Evolutionary conservation across 2,113 vertebrate genomes (phyloP).

Genomic region (Planiliza haematocheilus): DNA sequence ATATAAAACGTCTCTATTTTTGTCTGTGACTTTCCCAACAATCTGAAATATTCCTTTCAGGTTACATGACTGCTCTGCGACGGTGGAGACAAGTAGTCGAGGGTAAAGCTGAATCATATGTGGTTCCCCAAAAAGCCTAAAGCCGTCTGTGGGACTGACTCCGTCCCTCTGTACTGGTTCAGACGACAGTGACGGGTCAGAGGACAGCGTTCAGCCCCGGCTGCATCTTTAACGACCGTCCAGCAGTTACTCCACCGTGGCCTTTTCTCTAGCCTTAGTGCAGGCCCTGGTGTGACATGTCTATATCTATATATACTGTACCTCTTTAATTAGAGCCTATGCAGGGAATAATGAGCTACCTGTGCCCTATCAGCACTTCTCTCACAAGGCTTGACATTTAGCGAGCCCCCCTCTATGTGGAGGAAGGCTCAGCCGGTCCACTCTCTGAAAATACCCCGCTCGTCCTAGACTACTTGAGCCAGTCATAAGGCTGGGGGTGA

Average conservation of each 20-base stretch:
- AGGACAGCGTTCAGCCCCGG: no score
- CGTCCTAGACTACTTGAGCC: not conserved
- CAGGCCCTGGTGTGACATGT: conserved; percentile 9
- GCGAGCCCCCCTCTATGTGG: conserved; percentile 24
- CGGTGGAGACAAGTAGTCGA: not conserved
- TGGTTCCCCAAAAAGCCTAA: not conserved
- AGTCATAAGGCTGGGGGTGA: conserved; percentile 13
- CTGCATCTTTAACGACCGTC: conserved; percentile 34
- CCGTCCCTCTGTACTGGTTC: not conserved
- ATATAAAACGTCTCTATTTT: not conserved
- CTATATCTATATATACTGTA: conserved; percentile 45
- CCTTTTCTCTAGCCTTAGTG: conserved; percentile 30
- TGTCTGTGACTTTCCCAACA: not conserved
- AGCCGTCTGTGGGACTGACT: not conserved
- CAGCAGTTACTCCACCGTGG: conserved; percentile 10
- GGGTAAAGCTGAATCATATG: not conserved
- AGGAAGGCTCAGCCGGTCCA: conserved; percentile 26
- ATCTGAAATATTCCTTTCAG: not conserved
- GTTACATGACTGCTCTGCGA: not conserved
- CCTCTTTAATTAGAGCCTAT: conserved; percentile 57
- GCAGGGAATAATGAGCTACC: conserved; percentile 62
- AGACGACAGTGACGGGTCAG: not conserved
- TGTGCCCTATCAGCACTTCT: conserved; percentile 61
- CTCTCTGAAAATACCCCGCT: conserved; percentile 18
- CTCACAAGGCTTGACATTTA: conserved; percentile 72